phyloP scores from a whole-genome alignment of 2,113 vertebrate species.

The Nibea albiflora region DNA sequence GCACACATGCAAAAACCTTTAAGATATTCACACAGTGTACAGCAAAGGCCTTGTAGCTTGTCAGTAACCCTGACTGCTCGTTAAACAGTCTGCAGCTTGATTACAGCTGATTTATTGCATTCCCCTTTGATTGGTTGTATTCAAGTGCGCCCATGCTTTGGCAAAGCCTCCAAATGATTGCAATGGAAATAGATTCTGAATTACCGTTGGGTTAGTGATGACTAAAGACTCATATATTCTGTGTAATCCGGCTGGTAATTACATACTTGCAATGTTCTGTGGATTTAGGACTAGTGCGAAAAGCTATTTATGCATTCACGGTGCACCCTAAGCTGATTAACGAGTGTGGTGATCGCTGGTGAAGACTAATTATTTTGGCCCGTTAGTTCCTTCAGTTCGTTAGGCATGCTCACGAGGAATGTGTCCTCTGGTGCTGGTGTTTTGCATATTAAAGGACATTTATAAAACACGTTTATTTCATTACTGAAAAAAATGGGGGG shows the following conservation, averaged over 20 bases:
- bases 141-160: background rate
- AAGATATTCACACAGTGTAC: background rate
- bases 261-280: conserved; percentile 59
- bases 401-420: conserved; percentile 47
- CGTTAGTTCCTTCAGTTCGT: conserved; percentile 60
- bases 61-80: conserved; percentile 7
- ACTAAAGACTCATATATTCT: conserved; percentile 44
- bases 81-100: conserved; percentile 49
- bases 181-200: conserved; percentile 30
- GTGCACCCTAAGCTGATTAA: conserved; percentile 73
- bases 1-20: background rate
- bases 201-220: conserved; percentile 7
- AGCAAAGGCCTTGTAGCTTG: conserved; percentile 7
- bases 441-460: conserved; percentile 61
- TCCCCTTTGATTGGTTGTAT: conserved; percentile 29
- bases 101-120: conserved; percentile 41
- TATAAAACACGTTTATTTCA: conserved; percentile 37
- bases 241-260: conserved; percentile 60
- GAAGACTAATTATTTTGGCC: conserved; percentile 73
- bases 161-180: conserved; percentile 15
- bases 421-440: conserved; percentile 49
- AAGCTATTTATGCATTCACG: conserved; percentile 66
- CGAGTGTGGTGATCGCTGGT: conserved; percentile 59
- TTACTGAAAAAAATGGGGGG: conserved; percentile 24
- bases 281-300: conserved; percentile 49